These are phyloP conservation scores for Galaxea fascicularis DNA, from an alignment of 92 coral and sea anemone genomes.

Conservation along the genomic window DNA sequence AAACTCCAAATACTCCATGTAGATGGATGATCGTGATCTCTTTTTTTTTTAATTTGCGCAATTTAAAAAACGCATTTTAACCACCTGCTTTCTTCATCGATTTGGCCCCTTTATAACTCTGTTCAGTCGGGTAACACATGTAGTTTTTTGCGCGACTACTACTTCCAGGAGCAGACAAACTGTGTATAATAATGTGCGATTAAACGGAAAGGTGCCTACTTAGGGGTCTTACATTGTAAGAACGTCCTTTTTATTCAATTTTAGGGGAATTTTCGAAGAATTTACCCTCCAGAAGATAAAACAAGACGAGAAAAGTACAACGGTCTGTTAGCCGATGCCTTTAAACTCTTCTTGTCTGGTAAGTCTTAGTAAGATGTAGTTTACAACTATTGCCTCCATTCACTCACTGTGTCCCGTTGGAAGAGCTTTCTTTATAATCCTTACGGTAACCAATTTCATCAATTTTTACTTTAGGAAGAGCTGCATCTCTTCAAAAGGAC, in stretches of 20 bases:
- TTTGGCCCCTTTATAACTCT: no score
- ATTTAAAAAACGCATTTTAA: no score
- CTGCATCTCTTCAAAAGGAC: conserved; percentile 84
- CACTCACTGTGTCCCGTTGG: neutral
- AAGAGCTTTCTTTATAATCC: neutral
- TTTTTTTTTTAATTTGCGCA: no score
- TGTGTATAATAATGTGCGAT: neutral
- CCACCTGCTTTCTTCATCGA: no score
- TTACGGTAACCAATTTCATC: neutral
- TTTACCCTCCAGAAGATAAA: conserved; percentile 93
- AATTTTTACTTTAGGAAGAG: conserved; percentile 69
- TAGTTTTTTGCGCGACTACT: no score
- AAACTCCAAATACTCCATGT: no score
- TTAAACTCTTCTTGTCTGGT: conserved; percentile 92
- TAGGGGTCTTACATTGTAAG: neutral
- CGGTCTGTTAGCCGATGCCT: conserved; percentile 94
- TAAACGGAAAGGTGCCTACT: neutral
- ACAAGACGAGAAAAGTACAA: conserved; percentile 78
- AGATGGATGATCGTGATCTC: no score
- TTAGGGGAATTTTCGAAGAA: conserved; percentile 90
- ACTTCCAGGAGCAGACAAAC: neutral
- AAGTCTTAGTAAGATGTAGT: neutral
- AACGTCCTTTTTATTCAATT: neutral
- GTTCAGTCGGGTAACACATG: no score
- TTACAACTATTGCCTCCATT: neutral